phyloP scores from a whole-genome alignment of 2,797 vertebrate species.

The Benthosema pterotum region DNA sequence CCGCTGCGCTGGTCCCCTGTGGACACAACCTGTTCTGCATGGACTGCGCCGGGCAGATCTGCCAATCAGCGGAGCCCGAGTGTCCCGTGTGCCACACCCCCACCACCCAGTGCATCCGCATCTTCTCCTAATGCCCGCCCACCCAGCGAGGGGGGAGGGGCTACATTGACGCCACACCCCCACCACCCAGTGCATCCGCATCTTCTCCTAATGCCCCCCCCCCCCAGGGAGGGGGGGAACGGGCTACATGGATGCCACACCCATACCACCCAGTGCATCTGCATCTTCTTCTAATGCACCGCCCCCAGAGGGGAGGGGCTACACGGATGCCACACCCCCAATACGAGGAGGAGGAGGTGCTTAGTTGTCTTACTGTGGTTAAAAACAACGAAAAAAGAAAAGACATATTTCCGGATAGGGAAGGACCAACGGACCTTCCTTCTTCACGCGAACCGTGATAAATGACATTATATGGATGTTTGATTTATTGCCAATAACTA shows the following conservation, averaged over 20 bases:
- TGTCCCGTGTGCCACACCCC: conserved; percentile 94
- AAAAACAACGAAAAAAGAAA: conserved; percentile 20
- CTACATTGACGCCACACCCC: background rate
- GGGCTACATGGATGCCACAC: background rate
- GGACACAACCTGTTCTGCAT: conserved; percentile 99
- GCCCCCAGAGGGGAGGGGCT: conserved; percentile 12
- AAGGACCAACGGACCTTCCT: conserved; percentile 54
- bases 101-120: conserved; percentile 96
- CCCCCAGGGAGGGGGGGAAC: background rate
- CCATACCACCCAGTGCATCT: no score
- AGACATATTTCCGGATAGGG: conserved; percentile 22
- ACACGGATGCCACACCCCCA: no score
- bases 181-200: conserved; percentile 85
- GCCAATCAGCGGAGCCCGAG: conserved; percentile 88
- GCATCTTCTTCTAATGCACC: background rate
- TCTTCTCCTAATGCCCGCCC: conserved; percentile 89
- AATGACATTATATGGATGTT: conserved; percentile 77
- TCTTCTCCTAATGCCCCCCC: background rate
- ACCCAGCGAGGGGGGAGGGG: background rate
- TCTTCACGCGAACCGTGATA: conserved; percentile 69
- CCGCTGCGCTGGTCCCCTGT: conserved; percentile 92
- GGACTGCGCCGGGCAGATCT: conserved; percentile 96
- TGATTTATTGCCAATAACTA: conserved; percentile 73
- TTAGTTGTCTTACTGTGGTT: conserved; percentile 29
- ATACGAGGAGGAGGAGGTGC: conserved; percentile 10